Evolutionary conservation across 2,888 invertebrate species (phyloP), one percentile per base, ranked within the genome.

Genomic region (Agrochola lota): DNA sequence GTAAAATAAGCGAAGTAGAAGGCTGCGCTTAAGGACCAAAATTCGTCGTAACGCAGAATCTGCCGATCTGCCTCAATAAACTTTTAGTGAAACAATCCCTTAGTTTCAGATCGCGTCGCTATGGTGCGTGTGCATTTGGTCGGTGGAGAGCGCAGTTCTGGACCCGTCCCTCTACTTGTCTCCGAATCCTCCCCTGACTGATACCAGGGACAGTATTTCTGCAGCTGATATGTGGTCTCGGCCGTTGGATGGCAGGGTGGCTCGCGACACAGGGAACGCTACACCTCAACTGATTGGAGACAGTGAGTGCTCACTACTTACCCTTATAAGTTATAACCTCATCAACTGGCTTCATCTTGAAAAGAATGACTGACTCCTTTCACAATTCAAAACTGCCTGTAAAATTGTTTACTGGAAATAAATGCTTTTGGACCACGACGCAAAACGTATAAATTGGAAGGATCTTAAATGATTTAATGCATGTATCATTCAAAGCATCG

Each of bases 121-220:
- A 55, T 87, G 85, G 67, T 90, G 81, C 75, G 68, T 88, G 71
- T 83, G 73, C 55, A 66, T 77, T n/a, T 81, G 77, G 78, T 73
- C 84, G 12, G 85, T 86, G 63, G 89, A 93, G 40, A 83, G 90
- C 43, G 89, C 89, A 35, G 93, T 96, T 0, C 87, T 96, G 57
- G 96, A 96, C 78, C 96, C 96, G 12, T 92, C 95, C 0, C 86
- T 96, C 17, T 95, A 93, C 84, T 88, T 96, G n/a, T 90, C 90
- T 23, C 96, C 96, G 0, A 94, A 92, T 74, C 96, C 96, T 0
- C 96, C 96, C 0, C 85, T 96, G 15, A 82, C 89, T 0, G 89
- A 90, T 5, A 78, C 86, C 0, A 83, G 84, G 12, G 87, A 83
- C 40, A 85, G 84, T 67, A 70, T 89, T n/a, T n/a, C 89, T 11